Percentiles rank a stretch among this genome's conserved stretches.
Conservation (phyloP, 2,888 invertebrate species). For the Loripinus fragilis region DNA sequence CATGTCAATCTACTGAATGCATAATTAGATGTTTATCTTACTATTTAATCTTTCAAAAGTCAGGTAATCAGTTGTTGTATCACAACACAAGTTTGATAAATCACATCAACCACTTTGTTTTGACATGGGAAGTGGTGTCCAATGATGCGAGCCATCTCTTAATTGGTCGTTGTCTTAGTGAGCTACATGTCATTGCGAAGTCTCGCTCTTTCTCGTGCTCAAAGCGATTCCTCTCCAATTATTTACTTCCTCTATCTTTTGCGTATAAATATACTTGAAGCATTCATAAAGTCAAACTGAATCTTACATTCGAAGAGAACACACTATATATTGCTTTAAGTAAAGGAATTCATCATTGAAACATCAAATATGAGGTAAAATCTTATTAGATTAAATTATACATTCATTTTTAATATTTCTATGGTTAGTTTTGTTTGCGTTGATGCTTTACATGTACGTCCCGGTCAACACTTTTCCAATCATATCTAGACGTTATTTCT, state of each 20-base stretch:
- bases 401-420: too few relatives aligned
- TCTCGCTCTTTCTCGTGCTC: background rate
- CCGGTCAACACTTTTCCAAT: too few relatives aligned
- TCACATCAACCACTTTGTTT: slow-evolving; percentile 12
- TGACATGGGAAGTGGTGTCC: background rate
- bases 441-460: too few relatives aligned
- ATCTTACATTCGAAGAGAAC: too few relatives aligned
- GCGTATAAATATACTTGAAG: background rate
- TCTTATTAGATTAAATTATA: too few relatives aligned
- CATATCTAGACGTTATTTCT: too few relatives aligned
- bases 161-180: background rate
- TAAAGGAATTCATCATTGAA: too few relatives aligned
- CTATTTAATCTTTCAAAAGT: background rate
- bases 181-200: background rate
- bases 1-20: background rate
- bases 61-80: slow-evolving; percentile 14
- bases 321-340: too few relatives aligned
- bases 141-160: background rate
- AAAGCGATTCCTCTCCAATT: background rate
- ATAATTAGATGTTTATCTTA: background rate
- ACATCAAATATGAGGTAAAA: too few relatives aligned
- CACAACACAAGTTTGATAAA: background rate
- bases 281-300: too few relatives aligned
- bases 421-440: too few relatives aligned
- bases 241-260: background rate